Evolutionary conservation across 2,113 vertebrate species (phyloP), one percentile per base, ranked within the genome.

Genomic region (Actenoides hombroni): DNA sequence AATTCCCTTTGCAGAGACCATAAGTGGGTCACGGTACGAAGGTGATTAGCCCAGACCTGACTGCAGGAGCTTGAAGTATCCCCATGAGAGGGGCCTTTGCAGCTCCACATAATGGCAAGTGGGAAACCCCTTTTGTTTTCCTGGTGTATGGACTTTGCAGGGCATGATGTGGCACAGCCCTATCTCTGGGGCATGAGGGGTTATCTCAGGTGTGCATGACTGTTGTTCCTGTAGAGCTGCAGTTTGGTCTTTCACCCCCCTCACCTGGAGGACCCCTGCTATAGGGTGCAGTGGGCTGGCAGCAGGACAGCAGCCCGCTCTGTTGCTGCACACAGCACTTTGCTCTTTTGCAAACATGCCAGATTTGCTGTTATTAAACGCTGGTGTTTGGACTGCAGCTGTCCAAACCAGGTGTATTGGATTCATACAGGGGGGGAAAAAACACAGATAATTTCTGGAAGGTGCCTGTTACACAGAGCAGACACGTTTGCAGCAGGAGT

Each of bases 351-450:
- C 94, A 93, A 91, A 84, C 60, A 20, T 49, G 82, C 85, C 82
- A 87, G 77, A 39, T 69, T 77, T 86, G 83, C 71, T 12, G 59
- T 88, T 79, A 83, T 95, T 92, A 95, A 95, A 90, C 0, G 3
- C 75, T 54, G 76, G 67, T 92, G 70, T 95, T 94, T 88, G 63
- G 71, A 71, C 83, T 92, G 71, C 79, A 90, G 93, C 86, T 96
- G 86, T 92, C 86, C 93, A 88, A 73, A 46, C 79, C 71, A 35
- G 70, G 68, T 86, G 71, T 86, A 44, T 11, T 68, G 75, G 57
- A 76, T 80, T 93, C 86, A 60, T 75, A 49, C 7, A 1, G 26
- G 14, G 37, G 28, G 14, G 9, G 11, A 15, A 42, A 42, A 68
- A 40, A 13, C 40, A 24, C 51, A 26, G 49, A 48, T 19, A 57